Base-by-base conservation (phyloP, 2,113 vertebrate species). In the Boulengeromyrus knoepffleri region DNA sequence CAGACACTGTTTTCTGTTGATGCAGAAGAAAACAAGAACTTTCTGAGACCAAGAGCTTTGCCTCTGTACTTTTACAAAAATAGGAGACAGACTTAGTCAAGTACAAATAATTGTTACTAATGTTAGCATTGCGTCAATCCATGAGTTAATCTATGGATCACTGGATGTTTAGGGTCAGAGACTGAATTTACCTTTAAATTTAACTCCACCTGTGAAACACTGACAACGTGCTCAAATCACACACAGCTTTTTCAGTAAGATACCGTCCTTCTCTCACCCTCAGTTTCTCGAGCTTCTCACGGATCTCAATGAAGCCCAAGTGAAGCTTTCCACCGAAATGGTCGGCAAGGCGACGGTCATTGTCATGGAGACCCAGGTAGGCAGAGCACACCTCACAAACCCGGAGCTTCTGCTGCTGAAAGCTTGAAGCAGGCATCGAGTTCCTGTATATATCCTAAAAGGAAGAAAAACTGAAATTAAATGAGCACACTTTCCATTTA, bases 401-500 rank as follows among this genome's bases (percentile, higher is more conserved):
- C 1, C 99, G 94, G 52, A 99, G 96, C 93, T 99, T 99, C 95
- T 99, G 99, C 93, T 99, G 99, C 50, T 99, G 99, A 93, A 99
- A 99, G 95, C 98, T 99, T 91, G 99, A 99, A 50, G 99, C 99
- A 58, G 99, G 99, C 99, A 99, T 99, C 0, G 99, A 99, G 95
- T 99, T 99, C 91, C 98, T 96, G 95, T 99, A 99, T 17, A 99
- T 95, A 93, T 99, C 99, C 99, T 99, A 93, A 42, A 92, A 90
- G 8, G 62, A 70, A 70, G n/a, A 88, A 90, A 88, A 92, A 87
- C 50, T 21, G 42, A 85, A 45, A 85, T 47, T 39, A 39, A 85
- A 85, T 24, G 19, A n/a, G 83, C 21, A 85, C 45, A 24, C 39
- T 47, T 46, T 24, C 19, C 4, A 24, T 24, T 85, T 21, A 85